These are phyloP conservation scores for Drosophila nigritarsus DNA, from an alignment of 2,888 invertebrate genomes.

Conservation along the genomic window DNA sequence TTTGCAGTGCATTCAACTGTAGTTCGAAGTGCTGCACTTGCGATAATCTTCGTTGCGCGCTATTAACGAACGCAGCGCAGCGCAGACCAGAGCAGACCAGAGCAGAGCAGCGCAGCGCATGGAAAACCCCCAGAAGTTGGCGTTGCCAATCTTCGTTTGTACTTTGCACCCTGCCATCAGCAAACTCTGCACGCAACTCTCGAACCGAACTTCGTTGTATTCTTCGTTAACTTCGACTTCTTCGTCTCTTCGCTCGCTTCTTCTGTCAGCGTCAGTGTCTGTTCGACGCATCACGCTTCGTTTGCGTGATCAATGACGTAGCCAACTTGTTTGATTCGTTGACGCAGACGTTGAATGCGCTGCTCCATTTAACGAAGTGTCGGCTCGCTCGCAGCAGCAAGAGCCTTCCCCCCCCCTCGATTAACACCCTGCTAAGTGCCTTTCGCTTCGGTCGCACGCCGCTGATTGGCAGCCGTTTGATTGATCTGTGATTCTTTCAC, in stretches of 20 bases:
- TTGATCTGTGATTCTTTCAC: conserved; percentile 38
- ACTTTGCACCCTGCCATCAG: conserved; percentile 62
- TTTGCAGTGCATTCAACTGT: conserved; percentile 71
- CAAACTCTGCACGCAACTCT: conserved; percentile 29
- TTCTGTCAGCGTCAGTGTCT: neutral
- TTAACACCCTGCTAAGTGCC: too few relatives aligned
- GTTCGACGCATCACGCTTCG: conserved; percentile 53
- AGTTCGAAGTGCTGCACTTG: conserved; percentile 47
- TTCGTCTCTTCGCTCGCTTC: neutral
- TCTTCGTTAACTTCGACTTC: conserved; percentile 18
- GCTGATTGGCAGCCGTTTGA: conserved; percentile 35
- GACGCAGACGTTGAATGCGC: conserved; percentile 21
- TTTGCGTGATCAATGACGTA: conserved; percentile 69
- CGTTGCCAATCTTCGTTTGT: conserved; percentile 52
- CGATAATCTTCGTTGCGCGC: conserved; percentile 42
- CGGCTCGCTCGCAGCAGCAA: conserved; percentile 21
- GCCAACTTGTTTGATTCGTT: conserved; percentile 34
- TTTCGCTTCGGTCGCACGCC: conserved; percentile 56
- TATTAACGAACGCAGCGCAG: conserved; percentile 43
- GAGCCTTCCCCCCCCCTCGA: conserved; percentile 11
- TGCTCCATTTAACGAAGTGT: conserved; percentile 27
- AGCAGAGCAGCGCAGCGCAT: conserved; percentile 34
- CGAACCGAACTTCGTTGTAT: conserved; percentile 31
- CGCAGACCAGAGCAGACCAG: neutral
- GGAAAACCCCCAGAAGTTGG: conserved; percentile 74